A percentile compares a stretch with the other conserved stretches of the same genome.
phyloP scores from a whole-genome alignment of 2,797 vertebrate species.

The Balearica regulorum region DNA sequence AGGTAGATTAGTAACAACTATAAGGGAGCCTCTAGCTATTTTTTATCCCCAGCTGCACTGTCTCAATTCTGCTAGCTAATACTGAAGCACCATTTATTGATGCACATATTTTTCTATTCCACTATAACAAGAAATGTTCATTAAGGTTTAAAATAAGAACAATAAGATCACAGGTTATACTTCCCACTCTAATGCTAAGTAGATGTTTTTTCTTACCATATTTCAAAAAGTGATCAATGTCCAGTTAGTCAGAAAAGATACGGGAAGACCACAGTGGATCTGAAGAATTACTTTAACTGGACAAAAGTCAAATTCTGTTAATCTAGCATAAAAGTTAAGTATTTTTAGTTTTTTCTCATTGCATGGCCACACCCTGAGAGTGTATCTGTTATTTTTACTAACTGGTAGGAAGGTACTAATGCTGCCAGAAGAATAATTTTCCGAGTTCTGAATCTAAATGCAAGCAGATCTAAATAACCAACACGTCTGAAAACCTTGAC shows the following conservation, averaged over 20 bases:
- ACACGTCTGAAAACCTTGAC: neutral
- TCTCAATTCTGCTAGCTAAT: neutral
- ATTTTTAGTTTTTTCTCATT: neutral
- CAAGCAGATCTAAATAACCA: neutral
- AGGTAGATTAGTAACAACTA: neutral
- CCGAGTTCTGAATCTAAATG: neutral
- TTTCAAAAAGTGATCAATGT: neutral
- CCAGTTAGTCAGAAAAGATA: neutral
- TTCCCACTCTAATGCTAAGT: neutral
- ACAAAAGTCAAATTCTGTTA: neutral
- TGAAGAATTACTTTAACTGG: neutral
- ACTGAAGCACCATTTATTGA: neutral
- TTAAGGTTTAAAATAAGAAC: neutral
- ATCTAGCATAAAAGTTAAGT: neutral
- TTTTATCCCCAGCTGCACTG: neutral
- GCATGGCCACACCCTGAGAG: accelerated
- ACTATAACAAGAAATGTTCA: neutral
- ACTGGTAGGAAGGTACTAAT: neutral
- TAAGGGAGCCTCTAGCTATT: neutral
- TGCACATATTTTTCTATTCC: neutral
- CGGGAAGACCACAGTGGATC: neutral
- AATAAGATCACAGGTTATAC: neutral
- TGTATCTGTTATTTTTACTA: neutral
- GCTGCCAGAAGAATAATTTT: neutral
- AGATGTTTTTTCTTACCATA: neutral